Conservation (phyloP, 2,113 vertebrate species). For the Hipposideros armiger region DNA sequence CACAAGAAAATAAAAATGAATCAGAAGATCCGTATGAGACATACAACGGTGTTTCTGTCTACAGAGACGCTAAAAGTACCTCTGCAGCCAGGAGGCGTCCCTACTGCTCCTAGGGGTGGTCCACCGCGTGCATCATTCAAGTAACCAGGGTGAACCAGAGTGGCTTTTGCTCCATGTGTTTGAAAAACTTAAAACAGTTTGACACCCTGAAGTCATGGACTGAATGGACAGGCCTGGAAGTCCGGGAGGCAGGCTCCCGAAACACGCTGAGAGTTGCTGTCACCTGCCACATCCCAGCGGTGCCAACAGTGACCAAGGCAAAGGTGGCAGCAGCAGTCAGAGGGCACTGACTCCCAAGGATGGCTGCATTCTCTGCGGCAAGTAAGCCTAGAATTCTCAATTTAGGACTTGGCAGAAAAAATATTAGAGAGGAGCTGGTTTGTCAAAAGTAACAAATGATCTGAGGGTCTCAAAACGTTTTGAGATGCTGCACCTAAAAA, state of each 20-base stretch:
- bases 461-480: background rate
- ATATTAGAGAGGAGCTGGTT: background rate
- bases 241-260: background rate
- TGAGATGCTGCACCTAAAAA: background rate
- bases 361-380: background rate
- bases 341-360: background rate
- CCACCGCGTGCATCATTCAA: background rate
- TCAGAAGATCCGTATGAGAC: background rate
- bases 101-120: background rate
- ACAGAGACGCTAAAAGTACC: background rate
- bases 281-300: rapidly evolving
- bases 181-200: slow-evolving; percentile 49
- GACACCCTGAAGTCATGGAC: slow-evolving; percentile 18
- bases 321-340: background rate
- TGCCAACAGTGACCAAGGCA: background rate
- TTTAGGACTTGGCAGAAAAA: slow-evolving; percentile 65
- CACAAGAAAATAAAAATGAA: slow-evolving; percentile 63
- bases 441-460: slow-evolving; percentile 48
- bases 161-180: slow-evolving; percentile 73
- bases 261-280: background rate
- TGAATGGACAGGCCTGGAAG: slow-evolving; percentile 50
- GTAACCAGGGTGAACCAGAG: slow-evolving; percentile 69
- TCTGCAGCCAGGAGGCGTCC: background rate
- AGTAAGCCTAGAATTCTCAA: background rate
- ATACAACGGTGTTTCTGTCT: background rate